A percentile compares a stretch with the other conserved stretches of the same genome.
Evolutionary conservation across 2,113 vertebrate species (phyloP).

Genomic region (Morphnarchus princeps): DNA sequence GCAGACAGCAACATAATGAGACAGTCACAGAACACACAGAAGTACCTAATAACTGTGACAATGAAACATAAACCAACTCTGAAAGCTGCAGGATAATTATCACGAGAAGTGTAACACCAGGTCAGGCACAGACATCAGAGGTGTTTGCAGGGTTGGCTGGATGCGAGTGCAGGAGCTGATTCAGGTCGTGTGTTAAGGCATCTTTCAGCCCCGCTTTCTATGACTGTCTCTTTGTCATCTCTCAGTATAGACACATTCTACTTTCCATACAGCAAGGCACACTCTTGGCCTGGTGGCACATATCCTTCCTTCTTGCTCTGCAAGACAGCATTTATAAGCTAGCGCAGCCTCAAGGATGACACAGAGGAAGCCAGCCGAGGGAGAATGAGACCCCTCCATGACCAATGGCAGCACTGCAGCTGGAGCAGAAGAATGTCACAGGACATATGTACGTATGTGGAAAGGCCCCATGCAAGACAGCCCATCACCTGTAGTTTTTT

Average conservation of each 20-base stretch:
- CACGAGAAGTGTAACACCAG: not conserved
- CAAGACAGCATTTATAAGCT: not conserved
- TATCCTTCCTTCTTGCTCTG: not conserved
- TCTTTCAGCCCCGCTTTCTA: not conserved
- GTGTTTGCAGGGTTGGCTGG: not conserved
- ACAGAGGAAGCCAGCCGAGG: not conserved
- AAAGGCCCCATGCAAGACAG: not conserved
- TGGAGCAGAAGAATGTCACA: not conserved
- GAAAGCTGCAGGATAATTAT: not conserved
- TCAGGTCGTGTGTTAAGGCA: not conserved
- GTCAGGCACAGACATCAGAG: not conserved
- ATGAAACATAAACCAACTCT: not conserved
- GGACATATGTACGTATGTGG: rapidly evolving
- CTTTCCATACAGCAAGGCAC: not conserved
- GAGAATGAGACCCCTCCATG: rapidly evolving
- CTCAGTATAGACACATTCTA: rapidly evolving
- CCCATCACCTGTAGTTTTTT: not conserved
- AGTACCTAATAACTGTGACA: not conserved
- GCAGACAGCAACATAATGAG: not conserved
- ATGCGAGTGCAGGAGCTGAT: not conserved
- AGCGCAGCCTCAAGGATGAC: not conserved
- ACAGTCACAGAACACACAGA: not conserved
- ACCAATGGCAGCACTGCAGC: not conserved
- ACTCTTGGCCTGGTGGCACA: not conserved
- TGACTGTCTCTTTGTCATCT: not conserved